Evolutionary conservation across 1,140 invertebrate genomes (phyloP).

Genomic region (Lasioglossum albipes): DNA sequence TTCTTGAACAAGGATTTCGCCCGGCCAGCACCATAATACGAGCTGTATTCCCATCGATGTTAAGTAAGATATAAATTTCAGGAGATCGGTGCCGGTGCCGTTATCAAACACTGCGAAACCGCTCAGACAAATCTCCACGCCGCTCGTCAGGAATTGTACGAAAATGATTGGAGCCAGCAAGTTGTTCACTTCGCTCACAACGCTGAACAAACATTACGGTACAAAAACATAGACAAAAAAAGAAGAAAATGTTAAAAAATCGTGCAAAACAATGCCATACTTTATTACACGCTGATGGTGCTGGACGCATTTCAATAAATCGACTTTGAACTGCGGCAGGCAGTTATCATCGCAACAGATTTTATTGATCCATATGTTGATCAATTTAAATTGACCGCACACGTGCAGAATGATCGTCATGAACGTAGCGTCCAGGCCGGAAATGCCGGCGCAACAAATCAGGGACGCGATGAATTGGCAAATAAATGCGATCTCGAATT

Average conservation of each 20-base stretch:
- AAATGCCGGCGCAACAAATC: constrained; percentile 17
- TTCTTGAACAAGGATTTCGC: constrained; percentile 51
- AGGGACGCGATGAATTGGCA: constrained; percentile 30
- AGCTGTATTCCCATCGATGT: constrained; percentile 46
- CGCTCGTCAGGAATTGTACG: constrained; percentile 52
- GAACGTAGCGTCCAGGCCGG: constrained; percentile 37
- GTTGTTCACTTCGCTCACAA: constrained; percentile 43
- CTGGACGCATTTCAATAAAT: constrained; percentile 24
- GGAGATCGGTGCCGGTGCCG: constrained; percentile 22
- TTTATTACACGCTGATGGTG: constrained; percentile 39
- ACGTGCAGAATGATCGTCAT: constrained; percentile 51
- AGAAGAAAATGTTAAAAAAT: no score
- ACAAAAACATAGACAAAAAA: background rate
- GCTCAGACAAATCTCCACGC: constrained; percentile 56
- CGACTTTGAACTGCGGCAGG: background rate
- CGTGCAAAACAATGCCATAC: constrained; percentile 2
- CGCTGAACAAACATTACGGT: constrained; percentile 7
- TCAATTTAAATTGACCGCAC: constrained; percentile 52
- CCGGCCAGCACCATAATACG: constrained; percentile 47
- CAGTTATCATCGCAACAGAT: background rate
- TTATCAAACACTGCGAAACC: constrained; percentile 43
- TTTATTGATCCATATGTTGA: constrained; percentile 8
- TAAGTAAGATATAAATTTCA: constrained; percentile 47
- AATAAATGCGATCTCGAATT: constrained; percentile 48
- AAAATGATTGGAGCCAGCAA: constrained; percentile 58